Percentiles rank a stretch among this genome's conserved stretches.
Evolutionary conservation across 1,140 invertebrate genomes (phyloP).

Genomic region (Leptinotarsa lineolata): DNA sequence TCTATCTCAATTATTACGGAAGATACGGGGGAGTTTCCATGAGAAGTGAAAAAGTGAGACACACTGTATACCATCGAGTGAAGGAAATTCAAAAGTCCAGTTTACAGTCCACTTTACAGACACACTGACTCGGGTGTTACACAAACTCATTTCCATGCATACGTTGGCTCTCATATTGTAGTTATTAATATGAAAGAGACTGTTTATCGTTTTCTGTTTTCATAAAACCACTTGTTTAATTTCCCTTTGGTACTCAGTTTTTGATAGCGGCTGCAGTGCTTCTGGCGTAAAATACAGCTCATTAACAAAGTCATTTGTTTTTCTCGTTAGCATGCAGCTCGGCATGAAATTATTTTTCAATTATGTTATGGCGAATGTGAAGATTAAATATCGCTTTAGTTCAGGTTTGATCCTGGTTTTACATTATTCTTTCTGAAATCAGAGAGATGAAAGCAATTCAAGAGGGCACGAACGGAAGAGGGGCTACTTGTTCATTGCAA

Average conservation of each 20-base stretch:
- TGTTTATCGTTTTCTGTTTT: neutral
- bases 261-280: slow-evolving; percentile 2
- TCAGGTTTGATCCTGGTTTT: neutral
- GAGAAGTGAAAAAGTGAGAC: no score
- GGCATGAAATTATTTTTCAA: slow-evolving; percentile 1
- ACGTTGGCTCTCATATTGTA: neutral
- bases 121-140: no score
- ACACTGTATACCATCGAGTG: no score
- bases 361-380: neutral
- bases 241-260: slow-evolving; percentile 2
- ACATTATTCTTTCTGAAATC: neutral
- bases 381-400: slow-evolving; percentile 3
- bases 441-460: neutral
- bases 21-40: no score
- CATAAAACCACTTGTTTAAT: slow-evolving; percentile 4
- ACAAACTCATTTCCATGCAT: neutral
- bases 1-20: no score
- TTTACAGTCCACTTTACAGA: no score
- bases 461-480: no score
- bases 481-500: no score
- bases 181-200: neutral
- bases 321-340: neutral
- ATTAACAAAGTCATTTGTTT: slow-evolving; percentile 1
- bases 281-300: slow-evolving; percentile 3
- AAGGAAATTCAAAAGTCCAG: no score